These are phyloP conservation scores for Tretioscincus oriximinensis DNA, from an alignment of 2,113 vertebrate species.

Conservation along the genomic window DNA sequence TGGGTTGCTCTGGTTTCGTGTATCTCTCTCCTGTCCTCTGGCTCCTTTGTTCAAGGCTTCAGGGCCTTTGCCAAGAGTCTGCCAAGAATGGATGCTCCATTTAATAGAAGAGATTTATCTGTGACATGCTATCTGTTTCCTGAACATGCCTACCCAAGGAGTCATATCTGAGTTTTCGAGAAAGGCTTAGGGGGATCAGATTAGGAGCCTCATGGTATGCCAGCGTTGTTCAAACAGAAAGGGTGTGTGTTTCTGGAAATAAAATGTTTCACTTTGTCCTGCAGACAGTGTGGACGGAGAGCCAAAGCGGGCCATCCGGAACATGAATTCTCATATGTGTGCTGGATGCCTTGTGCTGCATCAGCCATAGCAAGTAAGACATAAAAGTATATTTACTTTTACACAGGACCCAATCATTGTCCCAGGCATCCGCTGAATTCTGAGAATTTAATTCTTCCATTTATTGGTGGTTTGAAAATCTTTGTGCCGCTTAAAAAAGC, in stretches of 20 bases:
- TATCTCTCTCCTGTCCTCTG: not conserved
- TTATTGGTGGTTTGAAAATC: too few species aligned
- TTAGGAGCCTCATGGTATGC: not conserved
- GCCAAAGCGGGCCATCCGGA: too few species aligned
- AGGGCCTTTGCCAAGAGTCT: not conserved
- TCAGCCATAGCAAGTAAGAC: too few species aligned
- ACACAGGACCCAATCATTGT: too few species aligned
- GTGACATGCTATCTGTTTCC: not conserved
- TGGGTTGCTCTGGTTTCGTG: not conserved
- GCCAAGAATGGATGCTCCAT: not conserved
- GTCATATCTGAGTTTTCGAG: not conserved
- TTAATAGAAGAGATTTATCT: not conserved
- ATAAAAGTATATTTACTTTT: too few species aligned
- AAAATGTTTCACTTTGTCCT: too few species aligned
- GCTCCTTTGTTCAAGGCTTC: not conserved
- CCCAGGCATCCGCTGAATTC: too few species aligned
- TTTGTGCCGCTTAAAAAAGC: too few species aligned
- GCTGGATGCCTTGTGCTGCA: too few species aligned
- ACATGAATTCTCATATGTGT: too few species aligned
- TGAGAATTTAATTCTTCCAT: too few species aligned
- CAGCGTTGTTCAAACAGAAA: not conserved
- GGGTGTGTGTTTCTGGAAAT: not conserved
- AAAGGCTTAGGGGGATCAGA: not conserved
- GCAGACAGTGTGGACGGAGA: too few species aligned
- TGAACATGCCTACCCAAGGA: not conserved